Evolutionary conservation across 1,140 invertebrate genomes (phyloP), one percentile per base, ranked within the genome.

Genomic region (Drosophila arizonae): DNA sequence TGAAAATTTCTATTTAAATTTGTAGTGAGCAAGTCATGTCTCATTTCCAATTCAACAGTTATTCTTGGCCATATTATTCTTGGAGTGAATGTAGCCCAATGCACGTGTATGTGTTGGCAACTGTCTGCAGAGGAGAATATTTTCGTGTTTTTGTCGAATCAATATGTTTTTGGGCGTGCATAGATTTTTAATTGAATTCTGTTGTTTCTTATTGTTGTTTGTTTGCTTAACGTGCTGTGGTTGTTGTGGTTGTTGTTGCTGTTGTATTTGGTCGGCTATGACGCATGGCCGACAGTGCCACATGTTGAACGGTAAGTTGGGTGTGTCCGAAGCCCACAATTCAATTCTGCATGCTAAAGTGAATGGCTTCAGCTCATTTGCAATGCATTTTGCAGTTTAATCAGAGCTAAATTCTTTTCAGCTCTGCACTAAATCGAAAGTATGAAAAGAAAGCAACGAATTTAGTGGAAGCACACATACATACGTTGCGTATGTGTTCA

Each of bases 101-200:
- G 21, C 17, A 17, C 17, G 58, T 46, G 54, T 82, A 58, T 57
- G 17, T 36, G 43, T 24, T 52, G 30, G 9, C 63, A 60, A 55
- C 71, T 58, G 68, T 51, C 55, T 66, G 67, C 56, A 67, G 66
- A 71, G 65, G n/a, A 50, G 17, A 48, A 66, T 70, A 64, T 62
- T 72, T 69, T 68, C 75, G 70, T 73, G n/a, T 75, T 65, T 62
- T 51, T 66, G 66, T 71, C 50, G 65, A 71, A 70, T 64, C 81
- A 84, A 86, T 81, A 84, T 86, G 36, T 46, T 74, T 85, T 77
- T 74, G 66, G 65, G 76, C 84, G 84, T 86, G 82, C 72, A 87
- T 73, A 72, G 82, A 76, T 74, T 86, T 82, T 87, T 87, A 86
- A 86, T 87, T 88, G 82, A 86, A 79, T 86, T 86, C 55, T 68